Percentiles rank a stretch among this genome's conserved stretches.
Conservation (phyloP, 2,113 vertebrate species). For the Dascyllus trimaculatus region DNA sequence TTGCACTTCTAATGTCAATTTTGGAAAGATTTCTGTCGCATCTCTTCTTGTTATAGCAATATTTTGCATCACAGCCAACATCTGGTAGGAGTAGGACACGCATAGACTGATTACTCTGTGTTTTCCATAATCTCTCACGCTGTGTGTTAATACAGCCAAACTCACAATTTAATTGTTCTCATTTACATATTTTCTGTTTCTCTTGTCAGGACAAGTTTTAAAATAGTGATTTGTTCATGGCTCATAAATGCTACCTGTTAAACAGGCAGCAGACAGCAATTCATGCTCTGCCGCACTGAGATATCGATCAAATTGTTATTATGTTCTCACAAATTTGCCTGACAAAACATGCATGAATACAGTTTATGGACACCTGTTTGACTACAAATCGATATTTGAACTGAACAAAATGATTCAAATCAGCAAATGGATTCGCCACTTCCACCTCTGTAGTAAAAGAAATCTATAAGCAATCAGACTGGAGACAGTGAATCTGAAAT, state of each 20-base stretch:
- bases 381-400: slow-evolving; percentile 17
- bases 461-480: background rate
- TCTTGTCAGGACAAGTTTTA: slow-evolving; percentile 43
- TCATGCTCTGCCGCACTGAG: slow-evolving; percentile 26
- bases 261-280: slow-evolving; percentile 33
- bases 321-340: slow-evolving; percentile 20
- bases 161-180: slow-evolving; percentile 38
- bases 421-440: background rate
- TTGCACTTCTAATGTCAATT: background rate
- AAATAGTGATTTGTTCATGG: slow-evolving; percentile 42
- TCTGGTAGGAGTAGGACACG: slow-evolving; percentile 5
- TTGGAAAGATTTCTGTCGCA: background rate
- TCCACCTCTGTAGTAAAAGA: background rate
- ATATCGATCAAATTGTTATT: slow-evolving; percentile 27
- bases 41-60: background rate
- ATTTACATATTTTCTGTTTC: slow-evolving; percentile 42
- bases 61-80: slow-evolving; percentile 11
- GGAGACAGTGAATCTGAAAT: background rate
- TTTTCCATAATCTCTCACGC: slow-evolving; percentile 21
- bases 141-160: slow-evolving; percentile 31
- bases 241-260: slow-evolving; percentile 56
- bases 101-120: background rate
- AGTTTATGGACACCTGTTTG: slow-evolving; percentile 36
- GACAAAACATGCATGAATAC: slow-evolving; percentile 32
- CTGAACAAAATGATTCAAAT: slow-evolving; percentile 15